These are phyloP conservation scores for Paralichthys olivaceus DNA, from an alignment of 2,113 vertebrate genomes.

Conservation along the genomic window DNA sequence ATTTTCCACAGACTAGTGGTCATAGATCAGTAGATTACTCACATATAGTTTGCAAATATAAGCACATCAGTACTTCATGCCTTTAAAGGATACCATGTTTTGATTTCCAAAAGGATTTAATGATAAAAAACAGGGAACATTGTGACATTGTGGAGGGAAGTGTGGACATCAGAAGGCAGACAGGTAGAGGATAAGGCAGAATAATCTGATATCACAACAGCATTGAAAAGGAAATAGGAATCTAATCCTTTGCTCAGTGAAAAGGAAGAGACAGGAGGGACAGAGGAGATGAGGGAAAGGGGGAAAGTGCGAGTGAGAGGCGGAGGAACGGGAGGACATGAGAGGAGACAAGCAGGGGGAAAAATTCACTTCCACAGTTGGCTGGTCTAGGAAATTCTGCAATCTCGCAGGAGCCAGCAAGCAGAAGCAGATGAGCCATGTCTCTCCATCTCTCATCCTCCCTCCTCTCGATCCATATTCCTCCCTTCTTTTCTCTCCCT, in stretches of 20 bases:
- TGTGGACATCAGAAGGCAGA: constrained; percentile 20
- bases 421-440: constrained; percentile 79
- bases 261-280: constrained; percentile 31
- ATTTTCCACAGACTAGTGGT: background rate
- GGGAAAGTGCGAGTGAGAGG: constrained; percentile 39
- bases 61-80: background rate
- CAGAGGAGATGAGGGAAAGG: constrained; percentile 33
- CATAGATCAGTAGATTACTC: background rate
- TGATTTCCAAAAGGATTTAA: constrained; percentile 12
- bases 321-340: constrained; percentile 23
- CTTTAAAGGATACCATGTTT: background rate
- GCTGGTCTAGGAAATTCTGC: constrained; percentile 81
- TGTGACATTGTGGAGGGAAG: constrained; percentile 1
- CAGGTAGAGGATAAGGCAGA: constrained; percentile 40
- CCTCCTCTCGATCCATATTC: constrained; percentile 56
- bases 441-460: constrained; percentile 66
- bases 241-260: constrained; percentile 63
- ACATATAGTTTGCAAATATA: background rate
- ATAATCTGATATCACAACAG: constrained; percentile 62
- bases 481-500: constrained; percentile 40
- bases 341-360: constrained; percentile 64
- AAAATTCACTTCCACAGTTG: constrained; percentile 81
- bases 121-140: constrained; percentile 13
- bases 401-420: constrained; percentile 73
- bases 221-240: constrained; percentile 57